phyloP scores from a whole-genome alignment of 2,888 invertebrate species.

The Nomada goodeniana region DNA sequence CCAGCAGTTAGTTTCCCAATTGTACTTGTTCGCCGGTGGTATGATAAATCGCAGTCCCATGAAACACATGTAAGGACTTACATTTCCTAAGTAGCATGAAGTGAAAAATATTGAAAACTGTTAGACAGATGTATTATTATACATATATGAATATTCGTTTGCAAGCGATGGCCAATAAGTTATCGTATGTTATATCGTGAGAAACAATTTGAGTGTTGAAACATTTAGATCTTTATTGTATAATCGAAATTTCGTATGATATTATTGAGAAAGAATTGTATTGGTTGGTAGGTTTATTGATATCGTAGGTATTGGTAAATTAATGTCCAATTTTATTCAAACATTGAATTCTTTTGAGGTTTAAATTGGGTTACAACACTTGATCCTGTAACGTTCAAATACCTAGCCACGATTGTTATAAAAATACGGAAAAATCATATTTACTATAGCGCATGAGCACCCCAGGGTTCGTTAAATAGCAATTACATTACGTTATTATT shows the following conservation, averaged over 20 bases:
- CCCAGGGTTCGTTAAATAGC: not conserved
- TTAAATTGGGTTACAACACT: slow-evolving; percentile 16
- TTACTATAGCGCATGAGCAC: not conserved
- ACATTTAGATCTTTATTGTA: not conserved
- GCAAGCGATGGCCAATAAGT: too few relatives aligned
- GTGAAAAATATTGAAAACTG: not conserved
- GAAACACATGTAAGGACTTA: not conserved
- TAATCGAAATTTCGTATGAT: not conserved
- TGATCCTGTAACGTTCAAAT: not conserved
- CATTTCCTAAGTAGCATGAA: not conserved
- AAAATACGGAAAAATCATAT: not conserved
- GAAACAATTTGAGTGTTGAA: not conserved
- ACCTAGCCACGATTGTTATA: not conserved
- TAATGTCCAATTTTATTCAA: not conserved
- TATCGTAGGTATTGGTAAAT: not conserved
- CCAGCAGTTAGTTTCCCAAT: slow-evolving; percentile 13
- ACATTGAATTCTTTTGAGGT: not conserved
- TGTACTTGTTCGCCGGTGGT: slow-evolving; percentile 2
- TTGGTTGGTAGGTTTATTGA: not conserved
- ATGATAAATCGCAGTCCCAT: not conserved
- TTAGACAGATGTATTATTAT: not conserved
- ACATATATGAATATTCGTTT: too few relatives aligned
- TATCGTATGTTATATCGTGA: too few relatives aligned
- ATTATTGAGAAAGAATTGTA: not conserved
- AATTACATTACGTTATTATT: not conserved